Base-by-base conservation (phyloP, 92 coral and sea anemone species). In the Palythoa grandis region DNA sequence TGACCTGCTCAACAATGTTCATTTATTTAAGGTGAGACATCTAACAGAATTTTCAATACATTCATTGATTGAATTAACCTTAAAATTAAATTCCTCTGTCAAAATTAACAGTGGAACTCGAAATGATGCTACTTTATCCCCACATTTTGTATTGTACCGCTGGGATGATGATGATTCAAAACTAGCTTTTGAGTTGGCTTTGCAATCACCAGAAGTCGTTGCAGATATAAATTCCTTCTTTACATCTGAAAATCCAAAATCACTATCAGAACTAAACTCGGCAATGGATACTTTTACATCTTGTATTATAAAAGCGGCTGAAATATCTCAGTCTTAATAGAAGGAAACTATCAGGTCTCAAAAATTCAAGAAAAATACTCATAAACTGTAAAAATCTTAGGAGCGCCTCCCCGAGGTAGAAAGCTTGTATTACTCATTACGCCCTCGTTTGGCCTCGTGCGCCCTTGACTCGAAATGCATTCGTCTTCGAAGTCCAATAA, bases 301-400 rank as follows among this genome's bases (percentile, higher is more conserved):
- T 7, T 72, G 76, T 20, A 14, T 72, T 14, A 35, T 39, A 20
- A 72, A 72, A 43, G 76, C 24, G 76, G 76, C 76, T 35, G 76
- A 72, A 72, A 72, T 72, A 3, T 72, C 54, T 0, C 76, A n/a
- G 35, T 29, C 1, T 72, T 1, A 52, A 52, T 0, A 29, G 35
- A 29, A 29, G 1, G 35, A 29, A 29, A 29, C 35, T 29, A 29
- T 29, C 35, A 0, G 35, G 35, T 29, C 35, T 0, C 35, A 29
- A 29, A 29, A 29, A 29, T 29, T 29, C 35, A 29, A 29, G 35
- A 29, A 29, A 1, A 29, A 29, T 29, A 29, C 35, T 29, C 35
- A 29, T 29, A 29, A 29, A 29, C 35, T 29, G 35, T 29, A 29
- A 29, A 29, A 29, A 0, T 29, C 35, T 29, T 29, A 29, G 35